Base-by-base conservation (phyloP, 1,140 invertebrate species). In the Drosophila busckii region DNA sequence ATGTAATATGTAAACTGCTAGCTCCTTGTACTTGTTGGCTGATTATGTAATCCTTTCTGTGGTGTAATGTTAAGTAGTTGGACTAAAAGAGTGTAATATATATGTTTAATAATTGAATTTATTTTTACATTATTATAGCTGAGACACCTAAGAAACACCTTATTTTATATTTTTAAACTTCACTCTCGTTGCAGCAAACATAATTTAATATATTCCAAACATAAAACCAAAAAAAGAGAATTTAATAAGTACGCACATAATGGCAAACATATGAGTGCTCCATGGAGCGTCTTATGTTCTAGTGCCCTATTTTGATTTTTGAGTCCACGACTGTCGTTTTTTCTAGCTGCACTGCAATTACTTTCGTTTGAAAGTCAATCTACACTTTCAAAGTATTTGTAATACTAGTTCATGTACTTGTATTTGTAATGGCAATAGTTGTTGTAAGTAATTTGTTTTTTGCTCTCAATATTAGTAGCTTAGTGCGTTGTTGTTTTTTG, bases 81-180 rank as follows among this genome's bases (percentile, higher is more conserved):
- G 22, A 40, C 6, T 23, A 41, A 49, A 19, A 45, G 16, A 32
- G 35, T 45, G 13, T 12, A 6, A 49, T 12, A 44, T 41, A 48
- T 26, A 40, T 25, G 40, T 20, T 45, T 8, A 25, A 59, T 53
- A 80, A 68, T 68, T 68, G 35, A 17, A 61, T 41, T 13, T 49
- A 16, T 65, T 61, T 56, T 68, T 2, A 60, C 80, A 68, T 73
- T 59, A 13, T 73, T 73, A 64, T 73, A 75, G 70, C 59, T 52
- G 31, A 60, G 54, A 62, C 60, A 60, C 15, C 9, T 20, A 35
- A 32, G 17, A 28, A 44, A 22, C 66, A 58, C 46, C 32, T 44
- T 54, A 61, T 48, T 41, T 63, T 53, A 44, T 54, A 17, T 65
- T 15, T 53, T 42, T 23, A 35, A 42, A 50, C 58, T 42, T 49